A percentile compares a stretch with the other conserved stretches of the same genome.
Evolutionary conservation across 1,140 invertebrate genomes (phyloP).

Genomic region (Neotoxoptera formosana): DNA sequence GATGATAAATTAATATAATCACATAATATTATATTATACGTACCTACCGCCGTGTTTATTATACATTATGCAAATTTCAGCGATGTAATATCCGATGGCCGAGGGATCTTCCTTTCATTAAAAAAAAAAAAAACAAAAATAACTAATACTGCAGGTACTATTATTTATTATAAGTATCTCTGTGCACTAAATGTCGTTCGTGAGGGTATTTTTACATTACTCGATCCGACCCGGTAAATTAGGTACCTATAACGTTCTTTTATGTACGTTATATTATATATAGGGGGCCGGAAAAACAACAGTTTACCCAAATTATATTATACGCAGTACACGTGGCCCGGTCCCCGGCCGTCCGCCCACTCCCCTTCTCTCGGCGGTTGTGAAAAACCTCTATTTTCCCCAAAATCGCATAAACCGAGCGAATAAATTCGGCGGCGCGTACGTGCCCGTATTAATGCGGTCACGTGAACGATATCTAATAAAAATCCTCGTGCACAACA

Average conservation of each 20-base stretch:
- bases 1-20: not conserved
- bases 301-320: conserved; percentile 7
- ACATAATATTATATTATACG: not conserved
- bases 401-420: not conserved
- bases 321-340: not conserved
- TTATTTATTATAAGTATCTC: not conserved
- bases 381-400: not conserved
- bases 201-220: not conserved
- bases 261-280: not conserved
- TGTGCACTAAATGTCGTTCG: not conserved
- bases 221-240: not conserved
- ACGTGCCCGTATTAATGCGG: conserved; percentile 7
- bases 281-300: not conserved
- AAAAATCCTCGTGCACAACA: not conserved
- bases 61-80: not conserved
- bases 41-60: no score
- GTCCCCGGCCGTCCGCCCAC: not conserved
- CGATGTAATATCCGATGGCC: not conserved
- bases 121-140: not conserved
- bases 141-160: not conserved
- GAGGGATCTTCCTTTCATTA: not conserved
- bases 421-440: not conserved
- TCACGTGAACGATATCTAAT: conserved; percentile 27
- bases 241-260: not conserved
- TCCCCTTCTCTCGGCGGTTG: not conserved